A percentile compares a stretch with the other conserved stretches of the same genome.
phyloP scores from a whole-genome alignment of 2,888 invertebrate species.

The Euzophera pinguis region DNA sequence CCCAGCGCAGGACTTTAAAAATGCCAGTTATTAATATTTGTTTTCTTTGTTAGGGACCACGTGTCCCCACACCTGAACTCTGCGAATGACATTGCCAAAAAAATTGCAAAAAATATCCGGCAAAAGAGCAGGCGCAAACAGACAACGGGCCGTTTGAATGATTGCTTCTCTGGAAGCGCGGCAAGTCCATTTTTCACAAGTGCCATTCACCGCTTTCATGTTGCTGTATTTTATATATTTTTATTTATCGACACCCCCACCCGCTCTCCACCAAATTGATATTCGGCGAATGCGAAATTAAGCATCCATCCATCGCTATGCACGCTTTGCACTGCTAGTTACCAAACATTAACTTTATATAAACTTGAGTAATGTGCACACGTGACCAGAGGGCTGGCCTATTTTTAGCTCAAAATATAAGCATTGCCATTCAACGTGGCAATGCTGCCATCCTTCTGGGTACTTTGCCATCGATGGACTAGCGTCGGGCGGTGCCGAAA shows the following conservation, averaged over 20 bases:
- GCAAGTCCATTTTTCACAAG: conserved; percentile 80
- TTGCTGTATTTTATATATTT: conserved; percentile 72
- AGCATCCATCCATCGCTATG: conserved; percentile 29
- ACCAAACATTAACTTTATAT: no score
- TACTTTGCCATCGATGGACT: no score
- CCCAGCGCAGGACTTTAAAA: conserved; percentile 68
- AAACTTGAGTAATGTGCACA: no score
- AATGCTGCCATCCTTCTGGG: no score
- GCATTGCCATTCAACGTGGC: no score
- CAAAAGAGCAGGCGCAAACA: conserved; percentile 76
- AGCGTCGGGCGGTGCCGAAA: no score
- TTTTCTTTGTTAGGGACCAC: conserved; percentile 74
- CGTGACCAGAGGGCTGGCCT: no score
- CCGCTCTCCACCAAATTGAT: conserved; percentile 69
- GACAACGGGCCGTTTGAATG: conserved; percentile 79
- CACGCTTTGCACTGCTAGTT: no score
- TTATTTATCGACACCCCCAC: conserved; percentile 66
- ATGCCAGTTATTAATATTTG: conserved; percentile 78
- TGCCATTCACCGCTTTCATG: conserved; percentile 78
- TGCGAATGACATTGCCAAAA: conserved; percentile 73
- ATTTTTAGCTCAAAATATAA: no score
- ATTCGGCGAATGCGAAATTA: conserved; percentile 73
- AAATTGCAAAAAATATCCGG: conserved; percentile 65
- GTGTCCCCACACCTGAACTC: conserved; percentile 77
- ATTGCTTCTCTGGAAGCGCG: conserved; percentile 79